Evolutionary conservation across 2,797 vertebrate genomes (phyloP), one percentile per base, ranked within the genome.

Genomic region (Denticeps clupeoides): DNA sequence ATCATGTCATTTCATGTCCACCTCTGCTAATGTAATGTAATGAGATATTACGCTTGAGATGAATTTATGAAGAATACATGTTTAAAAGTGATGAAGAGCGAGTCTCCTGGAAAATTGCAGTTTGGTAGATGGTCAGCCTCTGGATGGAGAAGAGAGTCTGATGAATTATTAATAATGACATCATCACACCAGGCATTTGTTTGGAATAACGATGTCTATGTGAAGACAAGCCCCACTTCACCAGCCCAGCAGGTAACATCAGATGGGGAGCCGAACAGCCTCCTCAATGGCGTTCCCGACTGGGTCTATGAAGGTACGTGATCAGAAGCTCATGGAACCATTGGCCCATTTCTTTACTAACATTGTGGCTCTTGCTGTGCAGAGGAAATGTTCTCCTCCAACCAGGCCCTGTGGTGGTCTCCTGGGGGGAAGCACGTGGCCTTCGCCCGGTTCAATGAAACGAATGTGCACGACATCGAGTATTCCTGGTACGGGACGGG

Each of bases 381-480:
- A 99, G 95, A 99, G 89, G 91, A 96, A 79, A 93, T 98, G 91
- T 87, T 94, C 59, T 90, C 87, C 3, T 79, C 85, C 59, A 82
- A 71, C 62, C 81, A 83, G 49, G 91, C 84, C 24, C 55, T 94
- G 18, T 99, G 94, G 92, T 99, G 93, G 92, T 98, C 95, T 59
- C 88, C 94, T 37, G 84, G 74, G 52, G 89, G 87, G 54, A 87
- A 61, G 53, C 82, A 81, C 37, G 62, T 99, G 71, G 91, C 94
- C n/a, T 99, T 88, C 1, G 78, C 76, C n/a, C 68, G 90, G 55
- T 91, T 93, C 71, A 93, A 99, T 47, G 94, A 98, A 62, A 86
- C 82, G 1, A 53, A 63, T 5, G 91, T 97, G 62, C 86, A 87
- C 55, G 59, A 56, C 37, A 96, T 98, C 43, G 87, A 94, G 69